phyloP scores from a whole-genome alignment of 2,888 invertebrate species.

The Napeogenes sylphis region DNA sequence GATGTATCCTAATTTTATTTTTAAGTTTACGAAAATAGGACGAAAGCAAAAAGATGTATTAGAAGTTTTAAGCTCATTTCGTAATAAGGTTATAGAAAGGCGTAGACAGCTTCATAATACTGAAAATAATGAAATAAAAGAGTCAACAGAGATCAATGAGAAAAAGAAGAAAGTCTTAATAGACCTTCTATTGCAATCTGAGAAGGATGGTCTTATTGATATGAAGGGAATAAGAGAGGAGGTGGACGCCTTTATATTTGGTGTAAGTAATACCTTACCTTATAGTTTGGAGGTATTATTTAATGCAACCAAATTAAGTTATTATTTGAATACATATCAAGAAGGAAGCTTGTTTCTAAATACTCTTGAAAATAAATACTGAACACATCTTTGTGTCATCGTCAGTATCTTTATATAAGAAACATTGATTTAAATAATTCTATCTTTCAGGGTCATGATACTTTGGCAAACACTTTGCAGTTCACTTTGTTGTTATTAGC shows the following conservation, averaged over 20 bases:
- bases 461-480: constrained; percentile 61
- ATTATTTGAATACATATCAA: too few species aligned
- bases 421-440: neutral
- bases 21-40: constrained; percentile 67
- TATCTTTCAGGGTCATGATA: constrained; percentile 69
- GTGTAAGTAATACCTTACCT: constrained; percentile 47
- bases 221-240: constrained; percentile 77
- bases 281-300: too few species aligned
- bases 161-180: constrained; percentile 74
- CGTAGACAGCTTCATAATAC: constrained; percentile 3
- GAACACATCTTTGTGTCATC: too few species aligned
- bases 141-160: constrained; percentile 45
- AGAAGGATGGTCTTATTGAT: constrained; percentile 64
- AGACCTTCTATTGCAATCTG: constrained; percentile 69
- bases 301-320: too few species aligned
- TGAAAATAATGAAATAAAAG: constrained; percentile 29
- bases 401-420: too few species aligned
- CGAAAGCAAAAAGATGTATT: constrained; percentile 60
- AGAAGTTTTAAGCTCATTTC: constrained; percentile 58
- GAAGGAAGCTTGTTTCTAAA: too few species aligned
- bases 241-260: constrained; percentile 82
- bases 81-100: constrained; percentile 55
- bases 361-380: too few species aligned
- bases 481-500: constrained; percentile 66
- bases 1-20: constrained; percentile 74